These are phyloP conservation scores for Catostomus latipinnis DNA, from an alignment of 2,797 vertebrate genomes.

Conservation along the genomic window DNA sequence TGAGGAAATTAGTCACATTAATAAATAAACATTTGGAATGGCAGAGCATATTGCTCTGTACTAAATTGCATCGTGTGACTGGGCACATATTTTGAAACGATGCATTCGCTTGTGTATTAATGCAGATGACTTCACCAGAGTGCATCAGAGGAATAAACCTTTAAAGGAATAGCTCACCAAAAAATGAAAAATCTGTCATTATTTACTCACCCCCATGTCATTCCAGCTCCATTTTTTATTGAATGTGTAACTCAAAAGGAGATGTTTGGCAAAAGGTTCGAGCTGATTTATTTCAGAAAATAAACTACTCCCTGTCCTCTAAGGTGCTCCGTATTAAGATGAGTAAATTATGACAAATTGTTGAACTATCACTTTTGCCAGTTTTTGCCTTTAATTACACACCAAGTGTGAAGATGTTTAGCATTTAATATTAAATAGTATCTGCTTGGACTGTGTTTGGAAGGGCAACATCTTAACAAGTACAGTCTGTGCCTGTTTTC, in stretches of 20 bases:
- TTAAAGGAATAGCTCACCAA: background rate
- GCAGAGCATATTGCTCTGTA: slow-evolving; percentile 40
- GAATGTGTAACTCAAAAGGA: background rate
- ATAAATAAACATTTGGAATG: slow-evolving; percentile 34
- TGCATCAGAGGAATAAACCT: background rate
- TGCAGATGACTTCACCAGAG: slow-evolving; percentile 21
- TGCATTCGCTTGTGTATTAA: slow-evolving; percentile 17
- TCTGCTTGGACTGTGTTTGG: background rate
- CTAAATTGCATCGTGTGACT: slow-evolving; percentile 29
- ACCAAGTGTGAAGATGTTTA: background rate
- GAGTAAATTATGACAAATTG: background rate
- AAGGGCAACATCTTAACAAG: background rate
- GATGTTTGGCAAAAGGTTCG: background rate
- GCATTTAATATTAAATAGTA: background rate
- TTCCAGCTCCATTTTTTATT: background rate
- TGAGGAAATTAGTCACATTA: slow-evolving; percentile 41
- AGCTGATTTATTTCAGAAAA: too few species aligned
- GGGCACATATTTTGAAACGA: slow-evolving; percentile 12
- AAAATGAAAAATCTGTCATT: background rate
- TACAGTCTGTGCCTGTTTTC: slow-evolving; percentile 7
- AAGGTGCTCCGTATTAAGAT: too few species aligned
- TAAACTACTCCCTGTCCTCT: too few species aligned
- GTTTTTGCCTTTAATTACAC: slow-evolving; percentile 4
- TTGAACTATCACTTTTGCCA: background rate
- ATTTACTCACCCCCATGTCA: background rate